A percentile compares a stretch with the other conserved stretches of the same genome.
phyloP scores from a whole-genome alignment of 2,888 invertebrate genomes.

The Byasa hedistus region DNA sequence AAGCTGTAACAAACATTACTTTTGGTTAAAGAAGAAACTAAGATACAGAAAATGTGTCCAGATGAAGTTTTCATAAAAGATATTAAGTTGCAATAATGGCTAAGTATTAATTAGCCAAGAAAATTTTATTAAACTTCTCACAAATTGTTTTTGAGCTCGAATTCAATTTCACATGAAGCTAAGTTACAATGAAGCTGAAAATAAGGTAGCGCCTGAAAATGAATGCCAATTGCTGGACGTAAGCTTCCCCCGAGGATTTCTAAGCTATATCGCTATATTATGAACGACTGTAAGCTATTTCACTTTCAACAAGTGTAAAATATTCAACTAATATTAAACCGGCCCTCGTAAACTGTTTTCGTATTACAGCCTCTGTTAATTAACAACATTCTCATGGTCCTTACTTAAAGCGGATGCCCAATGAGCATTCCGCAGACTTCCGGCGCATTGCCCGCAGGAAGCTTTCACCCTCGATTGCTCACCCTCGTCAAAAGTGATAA shows the following conservation, averaged over 20 bases:
- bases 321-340: background rate
- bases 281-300: background rate
- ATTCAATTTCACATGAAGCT: no score
- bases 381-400: constrained; percentile 11
- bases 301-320: background rate
- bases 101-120: no score
- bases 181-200: no score
- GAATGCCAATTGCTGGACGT: background rate
- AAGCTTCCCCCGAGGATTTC: background rate
- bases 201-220: no score
- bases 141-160: no score
- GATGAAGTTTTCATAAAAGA: no score
- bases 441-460: constrained; percentile 2
- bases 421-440: constrained; percentile 10
- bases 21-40: no score
- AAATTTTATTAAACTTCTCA: no score
- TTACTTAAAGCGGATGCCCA: constrained; percentile 13
- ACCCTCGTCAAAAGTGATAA: constrained; percentile 26
- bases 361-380: constrained; percentile 9
- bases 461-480: constrained; percentile 13
- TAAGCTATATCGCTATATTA: no score
- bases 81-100: no score
- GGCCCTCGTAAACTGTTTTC: background rate
- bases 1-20: no score
- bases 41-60: no score